Percentiles rank a stretch among this genome's conserved stretches.
Conservation (phyloP, 2,113 vertebrate species). For the Mixornis gularis region DNA sequence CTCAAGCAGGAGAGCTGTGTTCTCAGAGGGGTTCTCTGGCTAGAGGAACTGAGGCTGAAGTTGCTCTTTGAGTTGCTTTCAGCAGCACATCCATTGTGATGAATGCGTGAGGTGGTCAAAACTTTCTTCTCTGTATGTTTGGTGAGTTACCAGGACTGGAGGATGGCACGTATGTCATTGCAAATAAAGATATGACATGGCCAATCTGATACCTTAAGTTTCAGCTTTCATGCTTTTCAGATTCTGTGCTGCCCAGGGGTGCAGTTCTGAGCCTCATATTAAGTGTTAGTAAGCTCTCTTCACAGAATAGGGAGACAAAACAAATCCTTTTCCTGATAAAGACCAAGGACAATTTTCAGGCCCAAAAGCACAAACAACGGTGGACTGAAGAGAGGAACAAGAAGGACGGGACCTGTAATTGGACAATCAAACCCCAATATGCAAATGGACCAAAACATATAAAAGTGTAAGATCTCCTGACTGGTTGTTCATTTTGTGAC, state of each 20-base stretch:
- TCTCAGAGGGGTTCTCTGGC: background rate
- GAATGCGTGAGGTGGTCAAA: accelerated
- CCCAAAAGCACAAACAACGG: background rate
- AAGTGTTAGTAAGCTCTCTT: background rate
- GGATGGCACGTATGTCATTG: background rate
- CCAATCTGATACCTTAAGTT: background rate
- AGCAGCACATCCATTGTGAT: background rate
- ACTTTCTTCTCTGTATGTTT: background rate
- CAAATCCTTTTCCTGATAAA: background rate
- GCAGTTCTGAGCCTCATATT: background rate
- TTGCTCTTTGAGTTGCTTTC: background rate
- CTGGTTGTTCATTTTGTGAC: accelerated
- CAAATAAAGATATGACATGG: background rate
- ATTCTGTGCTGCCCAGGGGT: background rate
- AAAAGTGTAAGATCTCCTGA: background rate
- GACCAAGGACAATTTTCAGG: background rate
- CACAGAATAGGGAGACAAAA: background rate
- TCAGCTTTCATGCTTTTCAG: background rate
- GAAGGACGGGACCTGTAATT: background rate
- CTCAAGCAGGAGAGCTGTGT: background rate
- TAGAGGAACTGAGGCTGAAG: background rate
- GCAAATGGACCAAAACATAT: background rate
- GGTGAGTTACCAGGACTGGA: background rate
- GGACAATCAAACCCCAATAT: background rate
- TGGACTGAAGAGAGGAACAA: background rate